phyloP scores from a whole-genome alignment of 2,888 invertebrate species.

The Drosophila paramelanica region DNA sequence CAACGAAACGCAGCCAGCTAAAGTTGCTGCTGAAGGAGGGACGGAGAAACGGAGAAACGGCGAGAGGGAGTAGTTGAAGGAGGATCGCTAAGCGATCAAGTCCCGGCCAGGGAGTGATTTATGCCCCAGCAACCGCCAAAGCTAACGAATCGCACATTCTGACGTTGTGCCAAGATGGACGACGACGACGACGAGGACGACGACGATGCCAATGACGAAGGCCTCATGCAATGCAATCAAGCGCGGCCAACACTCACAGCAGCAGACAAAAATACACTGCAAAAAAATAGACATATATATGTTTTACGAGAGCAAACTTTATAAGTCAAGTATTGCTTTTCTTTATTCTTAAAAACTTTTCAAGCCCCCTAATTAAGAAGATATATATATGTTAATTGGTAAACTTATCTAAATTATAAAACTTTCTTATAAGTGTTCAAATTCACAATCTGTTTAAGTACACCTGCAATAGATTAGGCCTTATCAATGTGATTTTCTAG shows the following conservation, averaged over 20 bases:
- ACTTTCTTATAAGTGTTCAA: no score
- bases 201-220: constrained; percentile 51
- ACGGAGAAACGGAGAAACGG: constrained; percentile 17
- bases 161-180: constrained; percentile 79
- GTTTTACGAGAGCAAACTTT: no score
- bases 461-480: no score
- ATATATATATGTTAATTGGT: no score
- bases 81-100: constrained; percentile 50
- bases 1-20: constrained; percentile 76
- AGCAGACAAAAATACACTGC: constrained; percentile 31
- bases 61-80: constrained; percentile 21
- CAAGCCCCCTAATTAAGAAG: no score
- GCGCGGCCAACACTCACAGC: constrained; percentile 46
- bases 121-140: constrained; percentile 71
- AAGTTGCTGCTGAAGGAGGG: constrained; percentile 22
- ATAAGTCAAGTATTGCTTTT: no score
- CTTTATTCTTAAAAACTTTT: no score
- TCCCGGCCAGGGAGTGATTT: constrained; percentile 68
- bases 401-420: no score
- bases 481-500: no score
- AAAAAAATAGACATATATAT: neutral
- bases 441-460: no score
- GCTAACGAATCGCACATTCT: constrained; percentile 76
- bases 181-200: constrained; percentile 60
- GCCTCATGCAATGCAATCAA: constrained; percentile 69